phyloP scores from a whole-genome alignment of 2,888 invertebrate species.

The Cynaeus angustus region DNA sequence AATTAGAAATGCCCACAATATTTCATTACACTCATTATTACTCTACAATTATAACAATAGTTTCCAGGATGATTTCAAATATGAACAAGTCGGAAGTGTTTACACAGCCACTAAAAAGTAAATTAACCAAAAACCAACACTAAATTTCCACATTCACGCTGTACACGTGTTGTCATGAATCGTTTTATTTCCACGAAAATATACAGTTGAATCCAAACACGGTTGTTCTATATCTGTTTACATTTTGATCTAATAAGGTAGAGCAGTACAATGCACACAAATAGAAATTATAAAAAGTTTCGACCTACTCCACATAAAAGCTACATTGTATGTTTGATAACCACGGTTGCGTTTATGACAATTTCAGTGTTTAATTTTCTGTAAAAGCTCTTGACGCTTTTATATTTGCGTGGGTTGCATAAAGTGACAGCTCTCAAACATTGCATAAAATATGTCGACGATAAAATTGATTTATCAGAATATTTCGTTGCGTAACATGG shows the following conservation, averaged over 20 bases:
- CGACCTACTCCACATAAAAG: slow-evolving; percentile 6
- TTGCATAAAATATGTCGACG: slow-evolving; percentile 40
- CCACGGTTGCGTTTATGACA: slow-evolving; percentile 37
- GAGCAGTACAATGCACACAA: background rate
- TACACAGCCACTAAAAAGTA: too few species aligned
- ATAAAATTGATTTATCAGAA: slow-evolving; percentile 42
- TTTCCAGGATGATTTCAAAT: too few species aligned
- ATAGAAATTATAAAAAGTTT: slow-evolving; percentile 9
- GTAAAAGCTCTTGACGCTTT: slow-evolving; percentile 43
- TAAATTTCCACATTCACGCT: too few species aligned
- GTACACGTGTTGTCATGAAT: too few species aligned
- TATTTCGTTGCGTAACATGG: slow-evolving; percentile 24
- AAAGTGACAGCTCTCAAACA: slow-evolving; percentile 43
- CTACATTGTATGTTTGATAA: slow-evolving; percentile 33
- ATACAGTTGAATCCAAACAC: too few species aligned
- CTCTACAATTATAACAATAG: too few species aligned
- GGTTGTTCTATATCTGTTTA: too few species aligned
- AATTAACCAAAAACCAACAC: too few species aligned
- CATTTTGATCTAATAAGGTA: slow-evolving; percentile 1
- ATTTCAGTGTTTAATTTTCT: slow-evolving; percentile 45
- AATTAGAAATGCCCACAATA: too few species aligned
- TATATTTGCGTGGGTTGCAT: slow-evolving; percentile 40
- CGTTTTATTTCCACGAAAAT: too few species aligned
- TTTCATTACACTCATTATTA: too few species aligned
- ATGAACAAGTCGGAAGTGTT: too few species aligned